Conservation (phyloP, 2,797 vertebrate genomes). For the Pachyuromys duprasi region DNA sequence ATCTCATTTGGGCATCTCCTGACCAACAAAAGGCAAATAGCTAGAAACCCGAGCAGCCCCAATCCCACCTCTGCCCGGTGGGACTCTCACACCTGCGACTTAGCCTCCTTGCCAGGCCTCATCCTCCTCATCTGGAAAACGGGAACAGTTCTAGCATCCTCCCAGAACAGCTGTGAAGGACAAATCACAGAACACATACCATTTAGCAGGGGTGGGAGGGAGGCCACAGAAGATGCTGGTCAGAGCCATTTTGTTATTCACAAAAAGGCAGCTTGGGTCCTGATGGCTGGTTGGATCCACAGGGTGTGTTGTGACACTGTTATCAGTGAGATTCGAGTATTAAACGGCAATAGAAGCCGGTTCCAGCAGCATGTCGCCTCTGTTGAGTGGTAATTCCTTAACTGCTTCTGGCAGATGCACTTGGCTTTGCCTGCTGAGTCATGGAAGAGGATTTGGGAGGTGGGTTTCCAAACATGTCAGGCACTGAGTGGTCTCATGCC, state of each 20-base stretch:
- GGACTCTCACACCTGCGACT: not conserved
- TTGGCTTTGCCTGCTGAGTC: slow-evolving; percentile 54
- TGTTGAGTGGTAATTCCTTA: slow-evolving; percentile 20
- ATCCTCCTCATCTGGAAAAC: not conserved
- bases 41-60: not conserved
- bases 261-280: not conserved
- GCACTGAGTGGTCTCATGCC: rapidly evolving
- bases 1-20: not conserved
- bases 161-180: not conserved
- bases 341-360: slow-evolving; percentile 2
- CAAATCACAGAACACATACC: not conserved
- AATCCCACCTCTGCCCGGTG: not conserved
- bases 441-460: not conserved
- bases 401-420: slow-evolving; percentile 59
- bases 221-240: not conserved
- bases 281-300: not conserved
- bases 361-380: slow-evolving; percentile 25
- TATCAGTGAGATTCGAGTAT: not conserved
- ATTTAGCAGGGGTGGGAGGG: not conserved
- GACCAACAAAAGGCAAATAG: not conserved
- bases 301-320: not conserved
- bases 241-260: not conserved
- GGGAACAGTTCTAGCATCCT: not conserved
- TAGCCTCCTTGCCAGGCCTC: not conserved
- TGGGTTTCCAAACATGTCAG: slow-evolving; percentile 68